Evolutionary conservation across 2,113 vertebrate species (phyloP).

Genomic region (Phyllopteryx taeniolatus): DNA sequence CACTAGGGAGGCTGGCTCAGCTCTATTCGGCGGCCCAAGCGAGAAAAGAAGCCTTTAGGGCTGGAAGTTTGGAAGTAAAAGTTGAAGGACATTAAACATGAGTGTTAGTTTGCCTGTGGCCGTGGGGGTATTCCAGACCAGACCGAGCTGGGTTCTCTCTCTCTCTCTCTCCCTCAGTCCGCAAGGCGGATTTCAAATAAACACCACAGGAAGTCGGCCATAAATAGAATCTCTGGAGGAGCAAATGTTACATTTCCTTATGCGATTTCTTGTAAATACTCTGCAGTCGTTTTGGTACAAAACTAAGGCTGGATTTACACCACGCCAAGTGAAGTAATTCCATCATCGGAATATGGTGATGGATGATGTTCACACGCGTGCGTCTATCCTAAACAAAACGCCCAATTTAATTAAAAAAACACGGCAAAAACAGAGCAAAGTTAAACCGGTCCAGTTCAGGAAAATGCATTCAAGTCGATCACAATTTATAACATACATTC

Average conservation of each 20-base stretch:
- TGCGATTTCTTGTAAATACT: constrained; percentile 18
- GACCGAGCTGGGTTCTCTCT: constrained; percentile 8
- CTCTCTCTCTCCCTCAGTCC: background rate
- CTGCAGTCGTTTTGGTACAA: background rate
- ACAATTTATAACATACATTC: background rate
- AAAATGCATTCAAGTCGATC: background rate
- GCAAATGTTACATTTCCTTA: constrained; percentile 32
- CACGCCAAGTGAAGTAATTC: background rate
- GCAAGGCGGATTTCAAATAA: constrained; percentile 59
- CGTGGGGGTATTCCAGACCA: constrained; percentile 38
- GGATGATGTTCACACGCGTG: background rate
- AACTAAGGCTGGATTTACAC: background rate
- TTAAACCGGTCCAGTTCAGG: background rate
- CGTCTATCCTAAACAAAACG: background rate
- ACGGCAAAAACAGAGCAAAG: background rate
- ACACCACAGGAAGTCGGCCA: constrained; percentile 59
- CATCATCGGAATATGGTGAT: background rate
- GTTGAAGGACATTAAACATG: constrained; percentile 72
- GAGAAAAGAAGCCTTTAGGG: constrained; percentile 54
- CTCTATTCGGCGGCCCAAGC: constrained; percentile 26
- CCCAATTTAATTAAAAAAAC: background rate
- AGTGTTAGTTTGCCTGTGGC: constrained; percentile 48
- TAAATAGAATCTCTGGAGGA: constrained; percentile 58
- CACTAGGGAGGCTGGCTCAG: constrained; percentile 3
- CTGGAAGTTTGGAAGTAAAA: constrained; percentile 46